These are phyloP conservation scores for Misgurnus mizolepis DNA, from an alignment of 2,113 vertebrate species.

Conservation along the genomic window DNA sequence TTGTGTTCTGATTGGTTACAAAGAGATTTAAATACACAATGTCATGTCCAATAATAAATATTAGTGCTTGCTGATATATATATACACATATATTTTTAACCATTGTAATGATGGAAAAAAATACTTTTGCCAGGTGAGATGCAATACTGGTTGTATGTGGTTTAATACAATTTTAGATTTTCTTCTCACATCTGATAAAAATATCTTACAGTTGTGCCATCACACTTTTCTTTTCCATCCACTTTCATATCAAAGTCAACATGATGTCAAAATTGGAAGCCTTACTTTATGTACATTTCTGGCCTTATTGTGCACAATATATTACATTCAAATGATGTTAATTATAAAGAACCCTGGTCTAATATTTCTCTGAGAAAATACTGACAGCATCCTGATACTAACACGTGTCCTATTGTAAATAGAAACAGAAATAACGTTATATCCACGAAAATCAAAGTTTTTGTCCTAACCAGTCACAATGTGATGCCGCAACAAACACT, in stretches of 20 bases:
- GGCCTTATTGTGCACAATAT: neutral
- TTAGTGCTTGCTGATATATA: slow-evolving; percentile 13
- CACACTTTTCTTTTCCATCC: neutral
- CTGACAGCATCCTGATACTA: too few relatives aligned
- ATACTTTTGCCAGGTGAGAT: neutral
- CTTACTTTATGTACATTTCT: neutral
- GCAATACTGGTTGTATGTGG: slow-evolving; percentile 5
- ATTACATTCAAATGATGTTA: neutral
- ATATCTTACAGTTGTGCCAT: neutral
- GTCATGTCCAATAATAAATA: slow-evolving; percentile 20
- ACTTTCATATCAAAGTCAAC: neutral
- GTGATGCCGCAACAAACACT: too few relatives aligned
- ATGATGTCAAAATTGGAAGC: neutral
- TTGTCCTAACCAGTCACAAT: too few relatives aligned
- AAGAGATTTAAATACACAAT: slow-evolving; percentile 9
- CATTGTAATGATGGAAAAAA: slow-evolving; percentile 46
- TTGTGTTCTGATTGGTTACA: slow-evolving; percentile 19
- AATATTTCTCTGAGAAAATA: neutral
- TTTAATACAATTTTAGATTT: slow-evolving; percentile 19
- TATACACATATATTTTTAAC: neutral
- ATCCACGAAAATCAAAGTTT: too few relatives aligned
- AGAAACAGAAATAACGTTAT: too few relatives aligned
- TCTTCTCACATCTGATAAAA: slow-evolving; percentile 14
- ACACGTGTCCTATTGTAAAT: too few relatives aligned
- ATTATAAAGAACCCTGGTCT: neutral